phyloP scores from a whole-genome alignment of 2,113 vertebrate genomes.

The Morone saxatilis region DNA sequence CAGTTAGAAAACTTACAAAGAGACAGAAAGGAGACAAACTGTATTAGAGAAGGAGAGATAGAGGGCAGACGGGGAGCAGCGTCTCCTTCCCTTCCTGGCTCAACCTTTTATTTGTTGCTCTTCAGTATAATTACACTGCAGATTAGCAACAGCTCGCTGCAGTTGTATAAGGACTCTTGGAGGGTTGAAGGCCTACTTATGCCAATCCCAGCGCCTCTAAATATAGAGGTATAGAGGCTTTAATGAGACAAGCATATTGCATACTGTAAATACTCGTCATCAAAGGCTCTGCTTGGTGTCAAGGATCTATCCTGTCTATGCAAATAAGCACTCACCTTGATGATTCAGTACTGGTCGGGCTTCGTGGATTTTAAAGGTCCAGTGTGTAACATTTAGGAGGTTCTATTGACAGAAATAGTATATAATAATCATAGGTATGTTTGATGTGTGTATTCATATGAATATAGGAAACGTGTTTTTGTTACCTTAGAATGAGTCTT shows the following conservation, averaged over 20 bases:
- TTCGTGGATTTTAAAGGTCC: not conserved
- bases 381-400: no score
- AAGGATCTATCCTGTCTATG: not conserved
- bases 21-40: not conserved
- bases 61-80: not conserved
- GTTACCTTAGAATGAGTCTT: no score
- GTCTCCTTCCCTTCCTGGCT: not conserved
- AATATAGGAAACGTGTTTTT: no score
- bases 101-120: not conserved
- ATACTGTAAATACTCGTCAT: not conserved
- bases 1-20: slow-evolving; percentile 10
- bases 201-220: slow-evolving; percentile 2
- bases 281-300: not conserved
- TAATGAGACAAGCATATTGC: slow-evolving; percentile 15
- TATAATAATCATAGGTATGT: no score
- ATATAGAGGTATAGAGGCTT: slow-evolving; percentile 19
- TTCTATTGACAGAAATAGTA: no score
- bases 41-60: not conserved
- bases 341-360: not conserved
- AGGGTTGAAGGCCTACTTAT: slow-evolving; percentile 15
- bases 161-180: slow-evolving; percentile 14
- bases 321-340: not conserved
- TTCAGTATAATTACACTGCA: slow-evolving; percentile 28
- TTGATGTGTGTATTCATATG: no score
- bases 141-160: slow-evolving; percentile 18